Conservation (phyloP, 2,113 vertebrate genomes). For the Okapia johnstoni region DNA sequence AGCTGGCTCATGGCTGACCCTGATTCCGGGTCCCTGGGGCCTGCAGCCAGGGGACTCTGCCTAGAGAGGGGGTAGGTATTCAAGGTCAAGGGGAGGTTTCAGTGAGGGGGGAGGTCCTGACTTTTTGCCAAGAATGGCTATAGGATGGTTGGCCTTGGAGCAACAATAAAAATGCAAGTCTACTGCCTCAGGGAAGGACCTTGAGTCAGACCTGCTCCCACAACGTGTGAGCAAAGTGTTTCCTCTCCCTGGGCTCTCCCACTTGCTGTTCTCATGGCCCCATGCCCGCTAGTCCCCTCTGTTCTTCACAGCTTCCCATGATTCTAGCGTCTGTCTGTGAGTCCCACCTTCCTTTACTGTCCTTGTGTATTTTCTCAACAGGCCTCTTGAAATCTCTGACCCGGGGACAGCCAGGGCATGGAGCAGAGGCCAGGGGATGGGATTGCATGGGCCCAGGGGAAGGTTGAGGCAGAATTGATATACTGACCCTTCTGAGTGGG, state of each 20-base stretch:
- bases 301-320: background rate
- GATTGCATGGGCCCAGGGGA: rapidly evolving
- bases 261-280: background rate
- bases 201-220: background rate
- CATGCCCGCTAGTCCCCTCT: background rate
- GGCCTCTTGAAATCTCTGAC: background rate
- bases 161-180: background rate
- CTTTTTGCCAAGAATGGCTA: background rate
- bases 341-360: background rate
- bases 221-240: background rate
- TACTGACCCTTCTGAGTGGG: background rate
- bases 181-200: background rate
- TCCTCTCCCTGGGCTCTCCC: background rate
- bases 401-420: background rate
- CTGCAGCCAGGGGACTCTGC: background rate
- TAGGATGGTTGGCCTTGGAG: background rate
- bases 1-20: background rate
- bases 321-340: background rate
- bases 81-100: background rate
- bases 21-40: background rate
- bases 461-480: background rate
- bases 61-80: background rate
- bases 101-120: background rate
- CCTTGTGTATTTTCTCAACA: background rate
- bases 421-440: background rate